phyloP scores from a whole-genome alignment of 2,888 invertebrate species.

The Orthosia gothica region DNA sequence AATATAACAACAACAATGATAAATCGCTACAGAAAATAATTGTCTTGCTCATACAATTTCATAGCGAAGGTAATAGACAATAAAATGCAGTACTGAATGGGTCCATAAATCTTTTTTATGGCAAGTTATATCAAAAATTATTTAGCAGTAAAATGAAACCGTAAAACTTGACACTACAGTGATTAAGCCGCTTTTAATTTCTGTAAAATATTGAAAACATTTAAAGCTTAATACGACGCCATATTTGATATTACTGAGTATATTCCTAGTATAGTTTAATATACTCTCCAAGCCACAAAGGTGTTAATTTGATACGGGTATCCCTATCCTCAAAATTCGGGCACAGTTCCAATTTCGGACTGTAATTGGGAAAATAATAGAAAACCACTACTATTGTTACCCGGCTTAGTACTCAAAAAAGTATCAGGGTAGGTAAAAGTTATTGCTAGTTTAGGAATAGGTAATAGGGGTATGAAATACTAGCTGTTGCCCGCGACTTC shows the following conservation, averaged over 20 bases:
- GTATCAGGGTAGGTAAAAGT: neutral
- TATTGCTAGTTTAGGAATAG: neutral
- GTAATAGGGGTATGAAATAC: neutral
- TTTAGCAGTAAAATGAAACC: slow-evolving; percentile 14
- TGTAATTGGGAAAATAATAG: slow-evolving; percentile 38
- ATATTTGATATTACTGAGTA: slow-evolving; percentile 3
- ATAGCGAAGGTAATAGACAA: neutral
- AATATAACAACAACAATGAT: neutral
- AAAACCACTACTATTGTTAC: slow-evolving; percentile 22
- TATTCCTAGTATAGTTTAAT: neutral
- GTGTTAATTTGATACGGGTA: slow-evolving; percentile 37
- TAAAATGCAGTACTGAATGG: slow-evolving; percentile 25
- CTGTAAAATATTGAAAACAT: neutral
- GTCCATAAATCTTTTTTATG: slow-evolving; percentile 17
- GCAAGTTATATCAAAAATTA: slow-evolving; percentile 10
- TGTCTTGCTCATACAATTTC: neutral
- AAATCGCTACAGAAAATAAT: neutral
- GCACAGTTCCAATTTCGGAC: slow-evolving; percentile 23
- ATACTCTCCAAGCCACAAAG: neutral
- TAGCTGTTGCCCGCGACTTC: too few relatives aligned
- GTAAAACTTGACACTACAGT: slow-evolving; percentile 1
- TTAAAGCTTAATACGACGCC: neutral
- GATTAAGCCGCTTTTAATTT: neutral
- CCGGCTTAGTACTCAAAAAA: slow-evolving; percentile 11
- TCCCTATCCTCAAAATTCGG: slow-evolving; percentile 15